Conservation (phyloP, 2,797 vertebrate species). For the Poeciliopsis gracilis region DNA sequence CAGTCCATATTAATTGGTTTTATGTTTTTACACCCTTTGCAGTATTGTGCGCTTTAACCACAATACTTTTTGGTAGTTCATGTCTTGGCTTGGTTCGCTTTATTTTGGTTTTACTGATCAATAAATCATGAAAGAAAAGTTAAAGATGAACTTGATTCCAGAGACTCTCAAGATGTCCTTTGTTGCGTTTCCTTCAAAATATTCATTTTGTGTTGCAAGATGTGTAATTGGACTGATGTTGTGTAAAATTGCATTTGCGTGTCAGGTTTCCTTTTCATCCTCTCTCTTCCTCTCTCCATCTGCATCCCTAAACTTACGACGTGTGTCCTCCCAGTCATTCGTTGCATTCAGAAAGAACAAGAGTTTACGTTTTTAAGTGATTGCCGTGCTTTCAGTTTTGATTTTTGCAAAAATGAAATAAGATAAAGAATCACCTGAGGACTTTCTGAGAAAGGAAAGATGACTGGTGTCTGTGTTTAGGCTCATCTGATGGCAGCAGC, state of each 20-base stretch:
- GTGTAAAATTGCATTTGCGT: background rate
- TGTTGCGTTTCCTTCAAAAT: background rate
- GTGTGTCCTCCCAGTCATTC: background rate
- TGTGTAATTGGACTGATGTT: background rate
- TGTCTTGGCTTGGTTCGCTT: background rate
- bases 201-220: background rate
- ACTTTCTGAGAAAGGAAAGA: background rate
- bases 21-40: background rate
- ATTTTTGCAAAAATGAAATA: background rate
- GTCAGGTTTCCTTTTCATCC: background rate
- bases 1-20: background rate
- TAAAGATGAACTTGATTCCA: background rate
- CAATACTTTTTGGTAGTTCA: background rate
- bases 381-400: background rate
- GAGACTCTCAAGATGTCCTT: background rate
- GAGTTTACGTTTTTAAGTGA: background rate
- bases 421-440: background rate
- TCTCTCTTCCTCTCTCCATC: background rate
- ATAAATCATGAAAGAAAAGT: slow-evolving; percentile 7
- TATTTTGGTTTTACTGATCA: slow-evolving; percentile 11
- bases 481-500: background rate
- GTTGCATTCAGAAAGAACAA: background rate
- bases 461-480: background rate
- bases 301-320: background rate
- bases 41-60: too few species aligned